Evolutionary conservation across 2,113 vertebrate genomes (phyloP).

Genomic region (Athene noctua): DNA sequence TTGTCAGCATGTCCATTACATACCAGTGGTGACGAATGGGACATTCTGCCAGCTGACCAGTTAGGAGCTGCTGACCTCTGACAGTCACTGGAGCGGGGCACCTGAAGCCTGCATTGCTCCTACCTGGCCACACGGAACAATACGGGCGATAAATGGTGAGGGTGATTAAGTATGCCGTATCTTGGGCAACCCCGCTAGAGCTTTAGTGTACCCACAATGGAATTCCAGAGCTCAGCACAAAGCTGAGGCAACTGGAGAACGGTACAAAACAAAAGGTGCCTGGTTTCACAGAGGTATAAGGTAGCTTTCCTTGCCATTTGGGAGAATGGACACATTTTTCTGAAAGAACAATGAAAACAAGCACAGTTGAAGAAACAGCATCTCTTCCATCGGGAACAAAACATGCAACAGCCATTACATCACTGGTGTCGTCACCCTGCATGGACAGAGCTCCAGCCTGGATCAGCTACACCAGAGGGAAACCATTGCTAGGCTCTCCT

Average conservation of each 20-base stretch:
- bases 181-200: slow-evolving; percentile 71
- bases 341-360: slow-evolving; percentile 71
- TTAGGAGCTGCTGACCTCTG: slow-evolving; percentile 74
- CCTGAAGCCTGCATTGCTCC: slow-evolving; percentile 74
- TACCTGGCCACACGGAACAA: slow-evolving; percentile 81
- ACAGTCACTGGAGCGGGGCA: slow-evolving; percentile 81
- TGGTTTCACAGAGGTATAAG: slow-evolving; percentile 75
- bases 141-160: slow-evolving; percentile 69
- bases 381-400: neutral
- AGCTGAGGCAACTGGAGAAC: slow-evolving; percentile 71
- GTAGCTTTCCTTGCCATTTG: slow-evolving; percentile 64
- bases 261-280: slow-evolving; percentile 73
- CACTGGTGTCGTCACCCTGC: neutral
- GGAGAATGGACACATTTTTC: slow-evolving; percentile 65
- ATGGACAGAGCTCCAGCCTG: neutral
- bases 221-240: slow-evolving; percentile 71
- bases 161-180: slow-evolving; percentile 76
- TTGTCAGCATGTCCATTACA: slow-evolving; percentile 64
- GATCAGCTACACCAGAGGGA: neutral
- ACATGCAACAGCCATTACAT: neutral
- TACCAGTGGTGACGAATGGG: slow-evolving; percentile 79
- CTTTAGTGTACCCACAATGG: slow-evolving; percentile 65
- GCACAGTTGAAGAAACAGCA: slow-evolving; percentile 55
- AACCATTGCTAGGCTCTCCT: neutral
- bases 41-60: slow-evolving; percentile 73